phyloP scores from a whole-genome alignment of 1,140 invertebrate genomes.

The Scaptomyza pallida region DNA sequence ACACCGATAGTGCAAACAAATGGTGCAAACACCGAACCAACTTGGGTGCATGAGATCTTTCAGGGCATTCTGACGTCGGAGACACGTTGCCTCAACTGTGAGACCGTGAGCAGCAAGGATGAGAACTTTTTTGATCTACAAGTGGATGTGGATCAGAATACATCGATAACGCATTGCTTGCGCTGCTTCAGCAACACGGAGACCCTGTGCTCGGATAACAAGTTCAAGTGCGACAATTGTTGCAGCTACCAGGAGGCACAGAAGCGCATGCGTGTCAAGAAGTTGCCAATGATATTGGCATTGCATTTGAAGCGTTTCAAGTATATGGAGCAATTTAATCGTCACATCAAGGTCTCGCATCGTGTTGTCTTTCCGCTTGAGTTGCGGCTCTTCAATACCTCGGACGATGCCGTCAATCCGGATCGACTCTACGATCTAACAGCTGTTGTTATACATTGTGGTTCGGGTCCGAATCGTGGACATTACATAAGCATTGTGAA shows the following conservation, averaged over 20 bases:
- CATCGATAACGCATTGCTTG: conserved; percentile 99
- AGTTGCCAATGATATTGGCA: conserved; percentile 98
- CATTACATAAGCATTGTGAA: conserved; percentile 99
- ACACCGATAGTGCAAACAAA: conserved; percentile 58
- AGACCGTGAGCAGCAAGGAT: conserved; percentile 99
- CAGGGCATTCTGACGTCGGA: conserved; percentile 99
- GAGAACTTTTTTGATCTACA: conserved; percentile 99
- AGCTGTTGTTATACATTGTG: conserved; percentile 99
- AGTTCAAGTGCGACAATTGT: conserved; percentile 99
- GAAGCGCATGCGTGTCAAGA: conserved; percentile 99
- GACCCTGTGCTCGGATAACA: conserved; percentile 99
- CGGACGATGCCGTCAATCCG: conserved; percentile 98
- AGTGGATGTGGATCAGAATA: conserved; percentile 99
- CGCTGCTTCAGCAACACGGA: conserved; percentile 99
- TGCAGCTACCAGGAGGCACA: conserved; percentile 99
- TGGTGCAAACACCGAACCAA: conserved; percentile 91
- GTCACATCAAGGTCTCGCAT: conserved; percentile 99
- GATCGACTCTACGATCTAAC: conserved; percentile 99
- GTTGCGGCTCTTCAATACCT: conserved; percentile 98
- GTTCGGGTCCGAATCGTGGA: conserved; percentile 98
- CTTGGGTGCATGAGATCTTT: conserved; percentile 99
- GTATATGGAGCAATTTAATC: conserved; percentile 99
- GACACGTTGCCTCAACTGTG: conserved; percentile 99
- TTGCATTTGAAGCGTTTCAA: conserved; percentile 99
- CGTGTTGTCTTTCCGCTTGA: conserved; percentile 99